Evolutionary conservation across 2,888 invertebrate genomes (phyloP), one percentile per base, ranked within the genome.

Genomic region (Hyalella azteca): DNA sequence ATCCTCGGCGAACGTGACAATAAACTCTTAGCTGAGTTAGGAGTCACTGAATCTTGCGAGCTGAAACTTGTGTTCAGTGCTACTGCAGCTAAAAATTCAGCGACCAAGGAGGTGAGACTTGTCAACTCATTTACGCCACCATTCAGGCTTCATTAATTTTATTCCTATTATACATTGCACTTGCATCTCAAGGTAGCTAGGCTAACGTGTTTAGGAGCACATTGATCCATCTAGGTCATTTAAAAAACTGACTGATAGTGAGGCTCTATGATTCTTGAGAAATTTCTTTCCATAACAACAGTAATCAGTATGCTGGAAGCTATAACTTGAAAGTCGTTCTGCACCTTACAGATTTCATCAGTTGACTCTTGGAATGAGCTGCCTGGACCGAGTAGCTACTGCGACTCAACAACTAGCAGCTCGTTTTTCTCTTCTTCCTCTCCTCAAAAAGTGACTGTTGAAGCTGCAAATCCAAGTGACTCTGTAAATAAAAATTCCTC

Each of bases 301-400:
- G n/a, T n/a, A n/a, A n/a, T n/a, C n/a, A n/a, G n/a, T n/a, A n/a
- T n/a, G n/a, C n/a, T n/a, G n/a, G n/a, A n/a, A n/a, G n/a, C n/a
- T n/a, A n/a, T n/a, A n/a, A n/a, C n/a, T n/a, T n/a, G n/a, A n/a
- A n/a, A n/a, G n/a, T n/a, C n/a, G n/a, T n/a, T n/a, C n/a, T n/a
- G n/a, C n/a, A n/a, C n/a, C n/a, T n/a, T n/a, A n/a, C 66, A 39
- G 66, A 26, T 19, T n/a, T 45, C 41, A 73, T 50, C 78, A 13
- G 79, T 81, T 36, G 83, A 84, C 73, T 85, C 79, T 41, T 84
- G 85, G 85, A 83, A 85, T 76, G 85, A 85, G 76, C 75, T 85
- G 29, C 85, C 85, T 13, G 82, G 82, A 26, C 77, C 81, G 9
- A 80, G 81, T 22, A 81, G 83, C 29, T 81, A 83, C 49, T 78